phyloP scores from a whole-genome alignment of 2,797 vertebrate species.

The Sebastiscus albofasciatus region DNA sequence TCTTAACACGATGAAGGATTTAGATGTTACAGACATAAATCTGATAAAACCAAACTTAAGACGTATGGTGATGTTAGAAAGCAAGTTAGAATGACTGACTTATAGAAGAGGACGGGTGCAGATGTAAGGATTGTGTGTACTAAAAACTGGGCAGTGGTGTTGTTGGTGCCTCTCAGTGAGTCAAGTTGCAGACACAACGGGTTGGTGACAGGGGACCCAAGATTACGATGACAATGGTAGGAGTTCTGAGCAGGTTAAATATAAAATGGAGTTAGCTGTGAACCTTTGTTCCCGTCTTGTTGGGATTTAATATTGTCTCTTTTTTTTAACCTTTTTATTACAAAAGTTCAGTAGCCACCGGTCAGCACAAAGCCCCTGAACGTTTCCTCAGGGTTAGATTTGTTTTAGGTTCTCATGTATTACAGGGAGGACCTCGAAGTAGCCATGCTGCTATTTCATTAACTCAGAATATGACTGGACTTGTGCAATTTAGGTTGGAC shows the following conservation, averaged over 20 bases:
- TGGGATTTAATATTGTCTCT: not conserved
- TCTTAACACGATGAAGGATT: not conserved
- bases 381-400: not conserved
- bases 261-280: constrained; percentile 1
- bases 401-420: not conserved
- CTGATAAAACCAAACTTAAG: not conserved
- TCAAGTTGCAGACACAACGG: not conserved
- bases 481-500: not conserved
- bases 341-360: not conserved
- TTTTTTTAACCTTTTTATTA: constrained; percentile 1
- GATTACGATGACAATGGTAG: not conserved
- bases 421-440: not conserved
- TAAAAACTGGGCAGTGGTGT: not conserved
- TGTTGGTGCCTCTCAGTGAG: not conserved
- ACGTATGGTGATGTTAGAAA: not conserved
- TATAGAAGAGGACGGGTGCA: not conserved
- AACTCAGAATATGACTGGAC: not conserved
- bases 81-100: not conserved
- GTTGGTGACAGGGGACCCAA: not conserved
- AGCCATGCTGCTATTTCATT: not conserved
- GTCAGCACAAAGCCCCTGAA: not conserved
- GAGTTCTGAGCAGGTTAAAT: constrained; percentile 18
- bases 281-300: not conserved
- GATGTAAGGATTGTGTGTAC: not conserved
- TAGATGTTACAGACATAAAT: not conserved